Conservation (phyloP, 2,113 vertebrate species). For the Murina feae region DNA sequence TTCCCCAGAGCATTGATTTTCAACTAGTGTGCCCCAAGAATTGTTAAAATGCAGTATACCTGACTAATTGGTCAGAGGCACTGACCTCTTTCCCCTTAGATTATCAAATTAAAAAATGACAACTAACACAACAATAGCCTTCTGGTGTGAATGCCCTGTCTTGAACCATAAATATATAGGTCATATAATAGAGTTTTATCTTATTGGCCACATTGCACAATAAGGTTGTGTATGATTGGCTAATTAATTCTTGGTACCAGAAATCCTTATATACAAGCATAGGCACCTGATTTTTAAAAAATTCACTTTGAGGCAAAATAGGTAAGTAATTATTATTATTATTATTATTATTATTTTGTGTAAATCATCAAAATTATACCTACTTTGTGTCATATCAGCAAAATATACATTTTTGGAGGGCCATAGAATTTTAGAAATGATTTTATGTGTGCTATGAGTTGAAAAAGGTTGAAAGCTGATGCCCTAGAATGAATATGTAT, state of each 20-base stretch:
- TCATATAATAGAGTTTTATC: background rate
- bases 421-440: background rate
- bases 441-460: background rate
- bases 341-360: background rate
- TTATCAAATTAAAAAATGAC: background rate
- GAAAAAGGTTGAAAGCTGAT: background rate
- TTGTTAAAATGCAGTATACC: background rate
- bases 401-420: background rate
- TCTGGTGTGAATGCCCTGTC: background rate
- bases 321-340: background rate
- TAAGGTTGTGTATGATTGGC: background rate
- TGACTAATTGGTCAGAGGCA: background rate
- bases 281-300: background rate
- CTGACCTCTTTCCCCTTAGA: background rate
- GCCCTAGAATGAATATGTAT: background rate
- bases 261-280: background rate
- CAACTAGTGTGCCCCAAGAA: background rate
- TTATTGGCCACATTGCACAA: background rate
- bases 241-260: background rate
- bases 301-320: background rate
- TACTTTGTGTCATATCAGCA: background rate
- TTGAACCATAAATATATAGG: background rate
- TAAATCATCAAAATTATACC: background rate
- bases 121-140: background rate
- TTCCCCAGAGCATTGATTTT: background rate